Conservation (phyloP, 35 echinoderm and acorn worm genomes). For the Strongylocentrotus purpuratus region DNA sequence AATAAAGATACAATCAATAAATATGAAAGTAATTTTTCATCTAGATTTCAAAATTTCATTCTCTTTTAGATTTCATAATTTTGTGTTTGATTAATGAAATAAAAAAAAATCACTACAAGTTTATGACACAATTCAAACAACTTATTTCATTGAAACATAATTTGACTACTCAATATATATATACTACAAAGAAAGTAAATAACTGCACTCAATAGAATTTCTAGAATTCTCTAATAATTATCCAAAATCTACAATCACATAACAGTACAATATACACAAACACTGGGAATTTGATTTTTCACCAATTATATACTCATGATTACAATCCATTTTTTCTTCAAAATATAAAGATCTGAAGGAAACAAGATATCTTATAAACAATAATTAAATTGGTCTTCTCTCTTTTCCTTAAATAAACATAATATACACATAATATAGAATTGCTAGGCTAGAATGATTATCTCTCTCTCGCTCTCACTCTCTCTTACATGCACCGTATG, state of each 20-base stretch:
- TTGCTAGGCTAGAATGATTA: slow-evolving; percentile 51
- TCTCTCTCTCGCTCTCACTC: not conserved
- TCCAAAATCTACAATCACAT: slow-evolving; percentile 50
- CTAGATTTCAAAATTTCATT: slow-evolving; percentile 33
- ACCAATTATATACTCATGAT: slow-evolving; percentile 49
- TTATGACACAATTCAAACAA: slow-evolving; percentile 19
- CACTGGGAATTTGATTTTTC: slow-evolving; percentile 37
- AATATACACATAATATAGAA: slow-evolving; percentile 56
- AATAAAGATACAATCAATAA: not conserved
- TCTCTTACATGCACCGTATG: slow-evolving; percentile 39
- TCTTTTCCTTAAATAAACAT: slow-evolving; percentile 48
- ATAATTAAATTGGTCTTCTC: slow-evolving; percentile 49
- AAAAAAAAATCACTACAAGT: slow-evolving; percentile 11
- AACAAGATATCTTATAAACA: slow-evolving; percentile 45
- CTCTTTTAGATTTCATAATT: slow-evolving; percentile 8
- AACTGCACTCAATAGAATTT: slow-evolving; percentile 50
- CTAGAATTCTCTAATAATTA: slow-evolving; percentile 28
- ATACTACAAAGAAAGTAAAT: slow-evolving; percentile 35
- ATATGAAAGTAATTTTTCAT: slow-evolving; percentile 21
- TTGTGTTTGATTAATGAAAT: slow-evolving; percentile 16
- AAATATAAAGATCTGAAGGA: slow-evolving; percentile 46
- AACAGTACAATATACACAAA: slow-evolving; percentile 47
- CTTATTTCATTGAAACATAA: not conserved
- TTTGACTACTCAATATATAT: slow-evolving; percentile 28
- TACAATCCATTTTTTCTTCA: slow-evolving; percentile 46